phyloP scores from a whole-genome alignment of 2,797 vertebrate species.

The Botia kubotai region DNA sequence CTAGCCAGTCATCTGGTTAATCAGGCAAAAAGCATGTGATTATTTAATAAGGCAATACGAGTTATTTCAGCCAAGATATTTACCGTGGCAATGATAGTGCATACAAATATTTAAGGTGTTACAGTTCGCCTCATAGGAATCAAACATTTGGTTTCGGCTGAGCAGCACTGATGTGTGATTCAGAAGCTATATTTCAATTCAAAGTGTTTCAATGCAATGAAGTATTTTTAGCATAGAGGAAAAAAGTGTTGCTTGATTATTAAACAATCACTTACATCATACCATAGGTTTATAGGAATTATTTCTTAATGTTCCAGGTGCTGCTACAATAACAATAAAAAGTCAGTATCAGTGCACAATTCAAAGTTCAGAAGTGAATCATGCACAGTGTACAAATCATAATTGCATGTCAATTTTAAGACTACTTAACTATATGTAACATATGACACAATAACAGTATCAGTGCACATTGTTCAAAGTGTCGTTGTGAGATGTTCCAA shows the following conservation, averaged over 20 bases:
- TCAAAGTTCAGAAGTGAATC: slow-evolving; percentile 11
- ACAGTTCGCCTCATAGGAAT: neutral
- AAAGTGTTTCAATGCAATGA: slow-evolving; percentile 23
- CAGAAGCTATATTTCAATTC: slow-evolving; percentile 44
- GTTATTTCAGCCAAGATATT: neutral
- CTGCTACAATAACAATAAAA: slow-evolving; percentile 25
- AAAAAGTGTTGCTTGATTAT: neutral
- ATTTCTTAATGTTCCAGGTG: slow-evolving; percentile 25
- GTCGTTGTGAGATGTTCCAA: slow-evolving; percentile 19
- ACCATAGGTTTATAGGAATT: neutral
- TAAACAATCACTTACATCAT: neutral
- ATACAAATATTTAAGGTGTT: slow-evolving; percentile 28
- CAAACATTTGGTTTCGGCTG: slow-evolving; percentile 22
- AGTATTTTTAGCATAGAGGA: slow-evolving; percentile 50
- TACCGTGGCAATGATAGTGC: slow-evolving; percentile 29
- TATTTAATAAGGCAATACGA: slow-evolving; percentile 44
- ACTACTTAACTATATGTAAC: slow-evolving; percentile 20
- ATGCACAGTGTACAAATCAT: slow-evolving; percentile 2
- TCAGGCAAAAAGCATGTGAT: slow-evolving; percentile 55
- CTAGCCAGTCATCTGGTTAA: slow-evolving; percentile 15
- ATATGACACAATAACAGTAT: neutral
- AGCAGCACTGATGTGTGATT: slow-evolving; percentile 48
- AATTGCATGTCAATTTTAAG: neutral
- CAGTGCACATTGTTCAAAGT: slow-evolving; percentile 17
- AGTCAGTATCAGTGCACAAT: slow-evolving; percentile 40